These are phyloP conservation scores for Marronus borbonicus DNA, from an alignment of 2,888 invertebrate genomes.

Conservation along the genomic window DNA sequence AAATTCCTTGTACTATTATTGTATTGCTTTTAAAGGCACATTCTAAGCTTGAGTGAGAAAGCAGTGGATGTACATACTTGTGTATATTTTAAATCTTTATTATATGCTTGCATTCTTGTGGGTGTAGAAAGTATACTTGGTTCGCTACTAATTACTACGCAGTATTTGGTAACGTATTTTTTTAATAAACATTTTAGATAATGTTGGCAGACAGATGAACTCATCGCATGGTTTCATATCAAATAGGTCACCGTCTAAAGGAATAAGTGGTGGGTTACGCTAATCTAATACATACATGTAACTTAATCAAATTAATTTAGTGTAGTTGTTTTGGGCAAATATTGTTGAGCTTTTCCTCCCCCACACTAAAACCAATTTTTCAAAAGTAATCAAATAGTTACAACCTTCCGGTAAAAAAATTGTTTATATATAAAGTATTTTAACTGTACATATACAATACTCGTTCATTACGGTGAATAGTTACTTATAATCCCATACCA, in stretches of 20 bases:
- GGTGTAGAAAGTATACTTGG: conserved; percentile 40
- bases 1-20: too few relatives aligned
- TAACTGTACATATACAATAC: conserved; percentile 37
- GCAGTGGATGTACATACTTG: conserved; percentile 18
- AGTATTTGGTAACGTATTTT: conserved; percentile 40
- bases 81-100: conserved; percentile 12
- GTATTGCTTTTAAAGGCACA: not conserved
- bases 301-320: not conserved
- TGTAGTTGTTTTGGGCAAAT: not conserved
- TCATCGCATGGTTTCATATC: conserved; percentile 48
- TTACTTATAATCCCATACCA: conserved; percentile 46
- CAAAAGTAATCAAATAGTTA: conserved; percentile 1
- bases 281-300: conserved; percentile 11
- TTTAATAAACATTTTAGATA: conserved; percentile 51
- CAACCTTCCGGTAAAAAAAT: not conserved
- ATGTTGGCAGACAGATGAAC: conserved; percentile 46
- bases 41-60: conserved; percentile 20
- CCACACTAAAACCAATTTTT: not conserved
- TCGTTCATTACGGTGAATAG: conserved; percentile 27
- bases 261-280: conserved; percentile 52
- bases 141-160: conserved; percentile 8
- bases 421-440: conserved; percentile 7
- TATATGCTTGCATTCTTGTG: conserved; percentile 35
- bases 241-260: conserved; percentile 43
- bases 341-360: not conserved